Percentiles rank a stretch among this genome's conserved stretches.
These are phyloP conservation scores for Zophobas morio DNA, from an alignment of 1,140 invertebrate genomes.

Conservation along the genomic window DNA sequence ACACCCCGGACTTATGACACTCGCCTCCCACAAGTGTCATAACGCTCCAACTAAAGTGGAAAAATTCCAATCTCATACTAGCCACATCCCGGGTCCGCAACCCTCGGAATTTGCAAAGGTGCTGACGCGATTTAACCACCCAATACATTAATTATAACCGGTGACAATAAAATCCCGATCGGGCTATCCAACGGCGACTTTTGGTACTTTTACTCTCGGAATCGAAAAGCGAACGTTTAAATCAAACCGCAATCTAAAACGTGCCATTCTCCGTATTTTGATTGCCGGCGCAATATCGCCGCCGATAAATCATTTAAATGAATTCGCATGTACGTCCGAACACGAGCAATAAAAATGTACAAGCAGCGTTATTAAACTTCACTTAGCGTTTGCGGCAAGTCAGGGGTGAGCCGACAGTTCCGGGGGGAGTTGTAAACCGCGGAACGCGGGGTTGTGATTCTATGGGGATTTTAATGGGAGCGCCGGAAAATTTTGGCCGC, in stretches of 20 bases:
- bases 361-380: conserved; percentile 40
- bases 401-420: neutral
- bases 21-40: conserved; percentile 21
- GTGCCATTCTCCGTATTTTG: conserved; percentile 19
- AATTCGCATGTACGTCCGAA: conserved; percentile 12
- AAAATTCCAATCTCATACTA: conserved; percentile 12
- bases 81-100: neutral
- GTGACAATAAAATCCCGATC: conserved; percentile 3
- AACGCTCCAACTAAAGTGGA: neutral
- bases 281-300: conserved; percentile 29
- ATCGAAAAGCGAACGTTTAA: conserved; percentile 2
- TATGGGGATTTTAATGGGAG: conserved; percentile 27
- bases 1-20: conserved; percentile 14
- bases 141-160: neutral
- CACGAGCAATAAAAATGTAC: conserved; percentile 32
- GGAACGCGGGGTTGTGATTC: neutral
- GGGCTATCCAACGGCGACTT: neutral
- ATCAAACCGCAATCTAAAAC: conserved; percentile 29
- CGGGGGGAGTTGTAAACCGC: conserved; percentile 8
- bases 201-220: neutral
- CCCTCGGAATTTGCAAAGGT: conserved; percentile 2
- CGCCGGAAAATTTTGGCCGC: conserved; percentile 9
- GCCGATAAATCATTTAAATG: conserved; percentile 39
- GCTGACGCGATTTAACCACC: neutral
- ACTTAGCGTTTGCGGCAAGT: conserved; percentile 31